Base-by-base conservation (phyloP, 2,113 vertebrate species). In the Sinocyclocheilus maitianheensis region DNA sequence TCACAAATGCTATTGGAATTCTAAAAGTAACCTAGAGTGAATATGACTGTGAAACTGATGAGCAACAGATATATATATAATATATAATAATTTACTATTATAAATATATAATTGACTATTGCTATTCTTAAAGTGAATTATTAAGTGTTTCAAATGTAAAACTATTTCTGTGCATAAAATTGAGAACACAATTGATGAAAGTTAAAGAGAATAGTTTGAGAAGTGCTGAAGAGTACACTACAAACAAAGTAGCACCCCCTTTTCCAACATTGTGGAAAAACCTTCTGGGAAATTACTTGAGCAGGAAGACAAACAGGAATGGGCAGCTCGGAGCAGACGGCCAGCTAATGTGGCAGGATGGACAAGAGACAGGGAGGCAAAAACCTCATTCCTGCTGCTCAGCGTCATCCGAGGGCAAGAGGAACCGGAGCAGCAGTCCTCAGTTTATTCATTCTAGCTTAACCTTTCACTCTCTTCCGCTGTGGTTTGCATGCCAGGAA, bases 261-360 rank as follows among this genome's bases (percentile, higher is more conserved):
- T 80, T 80, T 58, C 60, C 22, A 58, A 7, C 62, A 62, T 81
- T 80, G 65, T 67, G 46, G 18, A 46, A 86, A 51, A 3, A 67
- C 22, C 81, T 72, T 82, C 75, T 63, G 84, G 85, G 85, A 89
- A 85, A 79, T 82, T 34, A 74, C 71, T 74, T 30, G 18, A n/a
- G 53, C 77, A 89, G 88, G 82, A 89, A 87, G 82, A 78, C 71
- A 85, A 87, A 89, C 88, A 89, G 71, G 69, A 84, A 81, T 74
- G 85, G 58, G 85, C 78, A 85, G 83, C 82, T 58, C 12, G 16
- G 76, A 84, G 51, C 55, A 58, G 51, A 79, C 84, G 71, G 80
- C 63, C 63, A 82, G 82, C 69, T 75, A 75, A 83, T 84, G 88
- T 84, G 83, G 77, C 77, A 83, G 58, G 84, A 85, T 82, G 72